phyloP scores from a whole-genome alignment of 2,888 invertebrate species.

The Eurytoma adleriae region DNA sequence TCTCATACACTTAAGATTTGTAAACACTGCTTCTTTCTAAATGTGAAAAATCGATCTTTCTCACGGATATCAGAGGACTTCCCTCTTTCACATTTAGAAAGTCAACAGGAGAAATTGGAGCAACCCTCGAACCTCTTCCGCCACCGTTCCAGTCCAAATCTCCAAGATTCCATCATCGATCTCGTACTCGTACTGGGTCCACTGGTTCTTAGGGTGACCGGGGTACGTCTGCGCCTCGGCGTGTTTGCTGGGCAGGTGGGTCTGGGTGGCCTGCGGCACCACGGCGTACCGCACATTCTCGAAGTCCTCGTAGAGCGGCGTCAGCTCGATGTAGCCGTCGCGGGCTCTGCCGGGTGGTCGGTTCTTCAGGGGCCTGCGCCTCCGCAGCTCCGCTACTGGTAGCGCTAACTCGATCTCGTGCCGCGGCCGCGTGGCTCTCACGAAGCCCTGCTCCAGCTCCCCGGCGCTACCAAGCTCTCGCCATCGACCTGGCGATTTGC shows the following conservation, averaged over 20 bases:
- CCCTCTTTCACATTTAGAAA: not conserved
- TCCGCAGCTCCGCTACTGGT: conserved; percentile 53
- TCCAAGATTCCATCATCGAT: conserved; percentile 50
- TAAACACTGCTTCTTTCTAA: no score
- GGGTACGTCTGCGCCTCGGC: conserved; percentile 70
- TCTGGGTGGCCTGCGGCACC: conserved; percentile 80
- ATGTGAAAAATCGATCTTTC: no score
- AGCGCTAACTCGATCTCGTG: conserved; percentile 80
- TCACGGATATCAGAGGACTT: no score
- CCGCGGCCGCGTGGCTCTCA: conserved; percentile 78
- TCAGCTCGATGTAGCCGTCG: conserved; percentile 83
- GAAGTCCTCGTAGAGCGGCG: conserved; percentile 74
- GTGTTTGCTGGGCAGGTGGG: conserved; percentile 75
- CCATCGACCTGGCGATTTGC: conserved; percentile 80
- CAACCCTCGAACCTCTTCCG: conserved; percentile 15
- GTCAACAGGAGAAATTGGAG: not conserved
- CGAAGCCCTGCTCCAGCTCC: conserved; percentile 79
- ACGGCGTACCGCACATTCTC: conserved; percentile 79
- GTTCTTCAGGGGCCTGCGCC: conserved; percentile 46
- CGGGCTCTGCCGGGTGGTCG: conserved; percentile 78
- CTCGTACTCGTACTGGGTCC: conserved; percentile 70
- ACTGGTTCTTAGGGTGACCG: conserved; percentile 70
- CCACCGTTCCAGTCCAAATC: conserved; percentile 34
- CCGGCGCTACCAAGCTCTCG: conserved; percentile 80
- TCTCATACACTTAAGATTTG: no score